These are phyloP conservation scores for Columba guinea DNA, from an alignment of 2,797 vertebrate species.

Conservation along the genomic window DNA sequence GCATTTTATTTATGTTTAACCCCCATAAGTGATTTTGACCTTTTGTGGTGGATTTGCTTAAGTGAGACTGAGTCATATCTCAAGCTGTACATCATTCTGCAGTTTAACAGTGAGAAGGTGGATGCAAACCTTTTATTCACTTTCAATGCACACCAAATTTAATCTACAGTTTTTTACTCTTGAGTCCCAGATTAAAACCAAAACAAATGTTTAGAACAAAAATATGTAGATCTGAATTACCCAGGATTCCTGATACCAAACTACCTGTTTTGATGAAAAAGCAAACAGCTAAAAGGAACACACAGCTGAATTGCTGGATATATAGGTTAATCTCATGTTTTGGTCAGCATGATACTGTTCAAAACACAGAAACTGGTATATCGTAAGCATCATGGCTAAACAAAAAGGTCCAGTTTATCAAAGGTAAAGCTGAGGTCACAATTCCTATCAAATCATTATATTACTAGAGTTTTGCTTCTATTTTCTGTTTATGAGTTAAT, in stretches of 20 bases:
- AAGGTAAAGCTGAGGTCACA: not conserved
- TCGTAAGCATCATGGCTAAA: not conserved
- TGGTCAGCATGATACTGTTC: not conserved
- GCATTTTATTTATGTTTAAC: not conserved
- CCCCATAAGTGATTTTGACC: slow-evolving; percentile 11
- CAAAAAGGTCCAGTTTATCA: not conserved
- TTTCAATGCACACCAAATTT: not conserved
- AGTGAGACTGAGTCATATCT: not conserved
- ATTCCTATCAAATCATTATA: not conserved
- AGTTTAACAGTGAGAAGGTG: not conserved
- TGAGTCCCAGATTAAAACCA: not conserved
- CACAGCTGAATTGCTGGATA: not conserved
- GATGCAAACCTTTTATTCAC: slow-evolving; percentile 4
- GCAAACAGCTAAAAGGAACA: not conserved
- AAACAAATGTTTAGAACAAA: not conserved
- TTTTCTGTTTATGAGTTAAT: not conserved
- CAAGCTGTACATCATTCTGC: not conserved
- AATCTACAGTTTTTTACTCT: not conserved
- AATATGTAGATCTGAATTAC: not conserved
- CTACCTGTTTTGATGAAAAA: not conserved
- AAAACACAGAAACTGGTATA: not conserved
- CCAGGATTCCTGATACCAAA: not conserved
- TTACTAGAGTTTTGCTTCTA: not conserved
- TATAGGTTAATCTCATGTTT: not conserved
- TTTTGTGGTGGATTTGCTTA: slow-evolving; percentile 29